Evolutionary conservation across 2,888 invertebrate genomes (phyloP), one percentile per base, ranked within the genome.

Genomic region (Torymus tubicola): DNA sequence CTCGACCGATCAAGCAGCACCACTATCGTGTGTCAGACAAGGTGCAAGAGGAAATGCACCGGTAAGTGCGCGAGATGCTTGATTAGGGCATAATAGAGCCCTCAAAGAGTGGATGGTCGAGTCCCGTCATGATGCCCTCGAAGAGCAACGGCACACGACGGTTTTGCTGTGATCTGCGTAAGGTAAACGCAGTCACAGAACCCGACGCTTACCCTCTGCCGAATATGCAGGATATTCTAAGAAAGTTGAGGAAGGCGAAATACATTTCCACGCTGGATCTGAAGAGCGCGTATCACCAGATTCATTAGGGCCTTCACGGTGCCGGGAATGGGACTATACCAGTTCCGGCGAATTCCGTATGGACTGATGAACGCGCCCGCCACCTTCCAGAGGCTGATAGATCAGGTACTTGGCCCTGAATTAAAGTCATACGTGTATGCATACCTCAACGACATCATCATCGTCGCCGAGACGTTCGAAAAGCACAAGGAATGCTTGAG

Each of bases 281-380:
- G 3, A 31, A 31, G 31, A 83, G 83, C 8, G 88, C 87, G 1
- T 89, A 86, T 72, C 85, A 82, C 72, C 87, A 90, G 67, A 83
- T 89, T 2, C 4, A 31, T 31, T 5, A 5, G 2, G 0, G 31
- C 31, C 3, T 31, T 31, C 0, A 31, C 4, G 31, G 31, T 31
- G 31, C 3, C 5, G 2, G 5, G 31, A 31, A 1, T 31, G 31
- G 31, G 3, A 5, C 4, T 31, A 0, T 24, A 24, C 24, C 24
- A 24, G 24, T 24, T 24, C 24, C 24, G 24, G 24, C 24, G 24
- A 3, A 24, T 24, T 2, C 24, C 24, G 24, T 24, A 24, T 24
- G 24, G 24, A 3, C 24, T 24, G 24, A 24, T 24, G 24, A 24
- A 24, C 24, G 24, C 24, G 24, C 24, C 24, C 24, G 24, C 24